Evolutionary conservation across 53 echinoderm and acorn worm species (phyloP), one percentile per base, ranked within the genome.

Genomic region (Holothuria leucospilota): DNA sequence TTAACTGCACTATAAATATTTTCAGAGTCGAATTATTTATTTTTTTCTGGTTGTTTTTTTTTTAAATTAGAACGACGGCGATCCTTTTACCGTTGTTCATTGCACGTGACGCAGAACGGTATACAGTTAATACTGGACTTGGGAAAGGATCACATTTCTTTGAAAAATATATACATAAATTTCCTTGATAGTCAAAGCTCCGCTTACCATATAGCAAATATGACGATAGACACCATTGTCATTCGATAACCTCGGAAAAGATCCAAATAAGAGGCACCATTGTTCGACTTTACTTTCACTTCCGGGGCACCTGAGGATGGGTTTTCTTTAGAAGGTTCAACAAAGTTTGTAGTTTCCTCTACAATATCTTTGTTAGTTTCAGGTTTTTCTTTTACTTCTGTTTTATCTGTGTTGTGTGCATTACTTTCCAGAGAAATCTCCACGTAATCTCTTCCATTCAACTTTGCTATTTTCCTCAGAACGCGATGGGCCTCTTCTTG

Each of bases 191-290:
- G 1, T 7, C 18, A 16, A 56, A 56, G 18, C 56, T 10, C 15
- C 12, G 14, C 78, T 78, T 29, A 78, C 78, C 78, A 78, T 46
- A 59, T 52, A 18, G 25, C 20, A 21, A 78, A 78, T 23, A 49
- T 29, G 3, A 78, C 28, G 4, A 52, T 28, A 2, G 78, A 51
- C 27, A 78, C 53, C 53, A 46, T 52, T 18, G 53, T 13, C 59
- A 78, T 78, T 56, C 51, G 29, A 13, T n/a, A 52, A 0, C 78
- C 78, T 23, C 78, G 49, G 26, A 78, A 78, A 28, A 78, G 78
- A 78, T 78, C 78, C 78, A 78, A 56, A 29, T 78, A 78, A 8
- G 78, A 51, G 4, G 78, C 78, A 14, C 16, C 56, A 16, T 16
- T 18, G 15, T 56, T 18, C 18, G 56, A 4, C 5, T 56, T 56